A percentile compares a stretch with the other conserved stretches of the same genome.
Evolutionary conservation across 2,888 invertebrate species (phyloP).

Genomic region (Panopea generosa): DNA sequence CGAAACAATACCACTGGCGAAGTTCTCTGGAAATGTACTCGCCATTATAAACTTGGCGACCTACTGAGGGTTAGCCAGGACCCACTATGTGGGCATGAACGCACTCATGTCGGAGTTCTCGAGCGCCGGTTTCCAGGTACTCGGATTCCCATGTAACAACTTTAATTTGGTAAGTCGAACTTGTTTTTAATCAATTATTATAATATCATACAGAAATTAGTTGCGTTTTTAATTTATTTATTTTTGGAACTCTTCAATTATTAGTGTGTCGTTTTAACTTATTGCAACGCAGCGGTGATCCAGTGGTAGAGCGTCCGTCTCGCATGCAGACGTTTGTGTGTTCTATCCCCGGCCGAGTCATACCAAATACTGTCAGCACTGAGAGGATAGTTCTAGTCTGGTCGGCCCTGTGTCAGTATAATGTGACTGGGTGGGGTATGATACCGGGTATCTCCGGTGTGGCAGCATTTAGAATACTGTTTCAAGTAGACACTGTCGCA

Average conservation of each 20-base stretch:
- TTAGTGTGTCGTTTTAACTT: too few species aligned
- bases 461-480: too few species aligned
- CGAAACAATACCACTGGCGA: slow-evolving; percentile 43
- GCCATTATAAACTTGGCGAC: slow-evolving; percentile 86
- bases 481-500: too few species aligned
- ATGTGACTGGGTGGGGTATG: too few species aligned
- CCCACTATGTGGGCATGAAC: slow-evolving; percentile 86
- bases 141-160: slow-evolving; percentile 86
- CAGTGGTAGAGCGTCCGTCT: too few species aligned
- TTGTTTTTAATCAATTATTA: slow-evolving; percentile 3
- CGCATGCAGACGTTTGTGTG: too few species aligned
- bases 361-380: too few species aligned
- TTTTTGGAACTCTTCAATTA: neutral
- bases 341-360: too few species aligned
- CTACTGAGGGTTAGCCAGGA: slow-evolving; percentile 85
- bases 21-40: slow-evolving; percentile 71
- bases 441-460: too few species aligned
- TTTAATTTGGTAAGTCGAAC: slow-evolving; percentile 81
- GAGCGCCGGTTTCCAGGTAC: slow-evolving; percentile 79
- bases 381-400: too few species aligned
- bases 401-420: too few species aligned
- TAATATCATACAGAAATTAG: neutral
- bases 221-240: neutral
- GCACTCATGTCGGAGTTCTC: slow-evolving; percentile 84
- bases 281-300: too few species aligned